Conservation (phyloP, 92 coral and sea anemone genomes). For the Porites evermanni region DNA sequence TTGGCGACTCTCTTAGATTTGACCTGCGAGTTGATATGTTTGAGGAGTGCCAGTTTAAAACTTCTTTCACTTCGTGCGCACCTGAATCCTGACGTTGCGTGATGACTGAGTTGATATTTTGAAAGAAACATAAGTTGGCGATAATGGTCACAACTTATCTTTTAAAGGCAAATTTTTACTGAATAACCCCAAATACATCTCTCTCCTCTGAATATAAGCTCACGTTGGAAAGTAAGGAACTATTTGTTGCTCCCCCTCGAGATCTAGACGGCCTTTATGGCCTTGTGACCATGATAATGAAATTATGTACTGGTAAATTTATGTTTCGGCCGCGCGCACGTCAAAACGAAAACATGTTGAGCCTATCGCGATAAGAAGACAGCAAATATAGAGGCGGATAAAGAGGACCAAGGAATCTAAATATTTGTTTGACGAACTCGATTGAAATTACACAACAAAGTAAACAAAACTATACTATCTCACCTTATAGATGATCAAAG, state of each 20-base stretch:
- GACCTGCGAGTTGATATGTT: too few relatives aligned
- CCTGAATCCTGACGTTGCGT: neutral
- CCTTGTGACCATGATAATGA: neutral
- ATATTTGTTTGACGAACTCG: constrained; percentile 46
- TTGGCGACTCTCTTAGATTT: too few relatives aligned
- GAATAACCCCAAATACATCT: neutral
- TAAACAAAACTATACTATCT: constrained; percentile 29
- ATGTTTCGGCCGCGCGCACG: neutral
- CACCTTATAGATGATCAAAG: constrained; percentile 35
- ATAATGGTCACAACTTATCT: constrained; percentile 35
- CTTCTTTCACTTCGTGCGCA: neutral
- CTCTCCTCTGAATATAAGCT: constrained; percentile 22
- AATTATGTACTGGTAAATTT: neutral
- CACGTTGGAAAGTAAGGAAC: constrained; percentile 11
- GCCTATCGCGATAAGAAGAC: constrained; percentile 1
- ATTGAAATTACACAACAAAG: constrained; percentile 26
- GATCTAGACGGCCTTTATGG: neutral
- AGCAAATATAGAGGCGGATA: constrained; percentile 16
- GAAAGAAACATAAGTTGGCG: constrained; percentile 23
- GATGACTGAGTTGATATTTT: neutral
- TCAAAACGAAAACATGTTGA: constrained; percentile 5
- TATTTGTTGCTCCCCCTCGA: neutral
- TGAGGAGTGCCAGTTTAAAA: too few relatives aligned
- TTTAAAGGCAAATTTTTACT: neutral
- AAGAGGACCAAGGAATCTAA: constrained; percentile 16